Evolutionary conservation across 2,113 vertebrate species (phyloP).

Genomic region (Phrynocephalus versicolor): DNA sequence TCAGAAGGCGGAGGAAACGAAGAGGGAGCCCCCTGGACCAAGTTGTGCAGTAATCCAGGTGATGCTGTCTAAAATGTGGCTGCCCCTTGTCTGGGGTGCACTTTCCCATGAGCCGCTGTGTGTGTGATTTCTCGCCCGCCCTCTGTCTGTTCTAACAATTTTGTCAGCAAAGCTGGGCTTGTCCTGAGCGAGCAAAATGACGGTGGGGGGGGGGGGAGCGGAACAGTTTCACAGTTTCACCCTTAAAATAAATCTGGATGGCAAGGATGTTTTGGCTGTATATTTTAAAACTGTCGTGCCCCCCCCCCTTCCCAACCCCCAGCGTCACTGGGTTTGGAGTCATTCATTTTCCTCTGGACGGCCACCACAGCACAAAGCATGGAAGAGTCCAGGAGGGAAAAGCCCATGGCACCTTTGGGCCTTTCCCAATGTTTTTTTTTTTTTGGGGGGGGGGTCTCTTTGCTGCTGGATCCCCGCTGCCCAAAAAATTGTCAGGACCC

Average conservation of each 20-base stretch:
- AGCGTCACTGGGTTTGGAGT: background rate
- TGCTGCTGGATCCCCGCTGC: no score
- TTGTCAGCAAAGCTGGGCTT: background rate
- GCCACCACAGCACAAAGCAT: background rate
- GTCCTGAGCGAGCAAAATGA: background rate
- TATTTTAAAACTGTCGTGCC: slow-evolving; percentile 10
- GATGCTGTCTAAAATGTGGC: no score
- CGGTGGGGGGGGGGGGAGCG: background rate
- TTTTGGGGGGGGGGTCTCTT: background rate
- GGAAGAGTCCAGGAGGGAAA: background rate
- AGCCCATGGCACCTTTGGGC: no score
- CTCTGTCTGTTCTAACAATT: background rate
- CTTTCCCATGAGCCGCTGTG: slow-evolving; percentile 23
- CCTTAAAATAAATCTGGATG: background rate
- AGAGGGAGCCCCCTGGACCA: slow-evolving; percentile 51
- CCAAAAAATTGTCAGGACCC: background rate
- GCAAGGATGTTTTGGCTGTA: background rate
- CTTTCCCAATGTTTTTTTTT: background rate
- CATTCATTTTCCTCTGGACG: background rate
- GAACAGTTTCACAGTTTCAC: background rate
- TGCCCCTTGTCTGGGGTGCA: background rate
- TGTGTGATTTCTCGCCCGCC: no score
- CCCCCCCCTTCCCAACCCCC: rapidly evolving
- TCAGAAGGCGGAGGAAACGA: slow-evolving; percentile 54
- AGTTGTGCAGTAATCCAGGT: no score